Conservation (phyloP, 1,140 invertebrate genomes). For the Camponotus pennsylvanicus region DNA sequence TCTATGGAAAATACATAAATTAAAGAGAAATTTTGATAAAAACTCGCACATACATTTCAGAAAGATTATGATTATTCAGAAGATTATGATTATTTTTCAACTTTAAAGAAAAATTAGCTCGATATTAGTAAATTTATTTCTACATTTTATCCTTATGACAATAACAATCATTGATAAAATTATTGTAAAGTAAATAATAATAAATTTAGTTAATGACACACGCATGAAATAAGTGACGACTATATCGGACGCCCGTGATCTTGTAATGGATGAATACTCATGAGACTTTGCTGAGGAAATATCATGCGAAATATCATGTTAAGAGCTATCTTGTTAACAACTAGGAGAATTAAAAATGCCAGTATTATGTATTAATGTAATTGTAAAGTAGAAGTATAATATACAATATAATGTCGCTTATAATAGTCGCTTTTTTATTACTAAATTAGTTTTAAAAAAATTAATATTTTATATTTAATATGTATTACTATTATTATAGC, state of each 20-base stretch:
- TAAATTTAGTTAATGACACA: constrained; percentile 3
- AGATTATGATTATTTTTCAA: not conserved
- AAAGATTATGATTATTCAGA: not conserved
- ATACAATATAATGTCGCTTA: no score
- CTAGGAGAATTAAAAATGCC: not conserved
- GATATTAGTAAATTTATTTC: no score
- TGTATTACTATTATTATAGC: not conserved
- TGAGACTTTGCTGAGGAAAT: constrained; percentile 19
- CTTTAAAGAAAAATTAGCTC: not conserved
- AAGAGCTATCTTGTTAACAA: constrained; percentile 45
- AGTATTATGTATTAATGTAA: no score
- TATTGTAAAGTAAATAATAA: constrained; percentile 8
- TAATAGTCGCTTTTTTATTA: not conserved
- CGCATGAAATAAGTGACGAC: constrained; percentile 1
- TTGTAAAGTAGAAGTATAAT: no score
- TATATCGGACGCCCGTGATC: constrained; percentile 12
- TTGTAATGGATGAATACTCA: constrained; percentile 41
- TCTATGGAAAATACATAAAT: not conserved
- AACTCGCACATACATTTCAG: not conserved
- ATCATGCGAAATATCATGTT: constrained; percentile 15
- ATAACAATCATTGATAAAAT: not conserved
- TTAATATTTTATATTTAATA: not conserved
- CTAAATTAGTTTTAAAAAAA: not conserved
- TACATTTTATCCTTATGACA: no score
- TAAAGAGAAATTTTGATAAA: no score